Evolutionary conservation across 1,140 invertebrate species (phyloP).

Genomic region (Vanessa tameamea): DNA sequence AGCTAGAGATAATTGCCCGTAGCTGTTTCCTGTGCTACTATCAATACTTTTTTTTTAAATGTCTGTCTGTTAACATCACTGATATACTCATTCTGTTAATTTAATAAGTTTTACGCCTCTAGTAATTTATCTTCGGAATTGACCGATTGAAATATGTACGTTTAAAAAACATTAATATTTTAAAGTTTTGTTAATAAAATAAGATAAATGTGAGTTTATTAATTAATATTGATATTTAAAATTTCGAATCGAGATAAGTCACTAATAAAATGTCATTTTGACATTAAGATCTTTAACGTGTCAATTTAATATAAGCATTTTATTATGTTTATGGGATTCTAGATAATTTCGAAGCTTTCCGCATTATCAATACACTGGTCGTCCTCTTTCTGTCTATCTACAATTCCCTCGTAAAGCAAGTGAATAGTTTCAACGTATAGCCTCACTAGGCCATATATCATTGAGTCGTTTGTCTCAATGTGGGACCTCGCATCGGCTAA

Average conservation of each 20-base stretch:
- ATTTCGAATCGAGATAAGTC: too few species aligned
- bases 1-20: slow-evolving; percentile 61
- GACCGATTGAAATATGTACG: too few species aligned
- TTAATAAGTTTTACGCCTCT: neutral
- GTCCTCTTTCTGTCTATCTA: slow-evolving; percentile 50
- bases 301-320: too few species aligned
- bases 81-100: slow-evolving; percentile 21
- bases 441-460: slow-evolving; percentile 57
- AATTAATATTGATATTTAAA: too few species aligned
- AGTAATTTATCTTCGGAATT: neutral
- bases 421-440: slow-evolving; percentile 38
- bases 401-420: slow-evolving; percentile 51
- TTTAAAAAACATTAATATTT: too few species aligned
- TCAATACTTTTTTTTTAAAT: slow-evolving; percentile 56
- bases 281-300: too few species aligned
- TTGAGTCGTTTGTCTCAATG: slow-evolving; percentile 68
- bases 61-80: slow-evolving; percentile 5
- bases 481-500: slow-evolving; percentile 61
- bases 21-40: slow-evolving; percentile 71
- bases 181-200: too few species aligned
- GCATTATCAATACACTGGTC: slow-evolving; percentile 31
- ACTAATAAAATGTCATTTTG: too few species aligned
- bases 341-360: neutral
- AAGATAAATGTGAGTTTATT: too few species aligned
- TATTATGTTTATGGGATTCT: neutral